Conservation (phyloP, 2,113 vertebrate genomes). For the Clarias macrocephalus region DNA sequence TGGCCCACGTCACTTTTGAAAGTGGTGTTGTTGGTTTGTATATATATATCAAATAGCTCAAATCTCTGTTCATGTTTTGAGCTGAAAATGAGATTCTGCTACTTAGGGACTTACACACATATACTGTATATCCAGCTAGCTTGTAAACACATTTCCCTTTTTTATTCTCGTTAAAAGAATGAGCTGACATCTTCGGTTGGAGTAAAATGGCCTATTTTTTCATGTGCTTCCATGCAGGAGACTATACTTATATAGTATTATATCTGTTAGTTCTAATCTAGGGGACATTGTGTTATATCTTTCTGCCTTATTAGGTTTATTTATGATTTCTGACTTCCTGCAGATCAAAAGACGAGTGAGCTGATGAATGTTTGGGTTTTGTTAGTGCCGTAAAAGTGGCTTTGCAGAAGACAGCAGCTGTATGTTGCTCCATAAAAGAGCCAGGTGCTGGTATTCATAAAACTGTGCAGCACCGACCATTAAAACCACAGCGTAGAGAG, state of each 20-base stretch:
- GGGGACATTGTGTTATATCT: conserved; percentile 37
- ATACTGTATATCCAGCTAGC: conserved; percentile 45
- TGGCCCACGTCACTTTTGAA: not conserved
- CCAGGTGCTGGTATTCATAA: conserved; percentile 37
- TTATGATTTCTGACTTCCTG: conserved; percentile 40
- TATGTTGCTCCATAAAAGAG: conserved; percentile 32
- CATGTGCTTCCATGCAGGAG: conserved; percentile 18
- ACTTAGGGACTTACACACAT: conserved; percentile 51
- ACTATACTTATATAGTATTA: not conserved
- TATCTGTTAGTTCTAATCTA: conserved; percentile 30
- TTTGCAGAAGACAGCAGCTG: conserved; percentile 22
- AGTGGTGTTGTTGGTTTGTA: not conserved
- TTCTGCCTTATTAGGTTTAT: conserved; percentile 23
- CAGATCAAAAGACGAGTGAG: conserved; percentile 11
- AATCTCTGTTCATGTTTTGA: conserved; percentile 24
- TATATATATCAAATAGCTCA: conserved; percentile 37
- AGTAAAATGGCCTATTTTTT: conserved; percentile 46
- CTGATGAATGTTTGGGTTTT: conserved; percentile 14
- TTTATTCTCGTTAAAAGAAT: conserved; percentile 44
- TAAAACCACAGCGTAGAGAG: conserved; percentile 18
- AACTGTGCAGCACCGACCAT: conserved; percentile 20
- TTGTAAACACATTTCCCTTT: conserved; percentile 44
- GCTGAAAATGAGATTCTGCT: conserved; percentile 58
- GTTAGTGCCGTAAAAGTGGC: not conserved
- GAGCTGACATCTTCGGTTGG: conserved; percentile 47